Percentiles rank a stretch among this genome's conserved stretches.
Conservation (phyloP, 2,888 invertebrate genomes). For the Clanis bilineata region DNA sequence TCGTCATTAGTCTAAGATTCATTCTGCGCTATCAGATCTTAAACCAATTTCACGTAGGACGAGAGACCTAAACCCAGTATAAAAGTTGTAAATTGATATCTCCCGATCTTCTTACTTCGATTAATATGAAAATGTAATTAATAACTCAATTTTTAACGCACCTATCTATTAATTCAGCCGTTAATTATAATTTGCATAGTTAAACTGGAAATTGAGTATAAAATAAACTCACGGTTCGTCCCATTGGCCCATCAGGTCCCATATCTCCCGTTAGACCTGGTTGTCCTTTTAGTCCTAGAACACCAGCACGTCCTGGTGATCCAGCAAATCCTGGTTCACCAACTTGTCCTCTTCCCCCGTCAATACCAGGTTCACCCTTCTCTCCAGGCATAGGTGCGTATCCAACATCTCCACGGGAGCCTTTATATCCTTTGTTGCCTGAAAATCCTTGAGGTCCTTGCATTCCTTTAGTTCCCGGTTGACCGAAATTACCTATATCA, state of each 20-base stretch:
- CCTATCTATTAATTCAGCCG: too few species aligned
- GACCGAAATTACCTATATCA: slow-evolving; percentile 84
- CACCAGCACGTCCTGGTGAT: slow-evolving; percentile 74
- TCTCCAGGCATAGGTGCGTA: slow-evolving; percentile 67
- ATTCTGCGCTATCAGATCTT: too few species aligned
- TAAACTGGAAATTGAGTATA: too few species aligned
- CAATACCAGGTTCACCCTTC: slow-evolving; percentile 61
- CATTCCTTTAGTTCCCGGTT: slow-evolving; percentile 72
- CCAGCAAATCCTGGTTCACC: slow-evolving; percentile 84
- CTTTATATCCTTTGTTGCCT: slow-evolving; percentile 83
- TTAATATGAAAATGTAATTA: too few species aligned
- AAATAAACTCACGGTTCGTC: slow-evolving; percentile 70
- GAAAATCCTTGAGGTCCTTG: slow-evolving; percentile 84
- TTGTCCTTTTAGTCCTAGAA: slow-evolving; percentile 64
- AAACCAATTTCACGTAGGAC: too few species aligned
- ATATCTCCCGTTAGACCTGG: slow-evolving; percentile 77
- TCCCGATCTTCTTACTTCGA: too few species aligned
- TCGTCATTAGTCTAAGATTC: too few species aligned
- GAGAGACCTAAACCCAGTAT: too few species aligned
- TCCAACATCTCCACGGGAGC: slow-evolving; percentile 74
- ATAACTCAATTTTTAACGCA: too few species aligned
- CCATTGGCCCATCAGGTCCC: slow-evolving; percentile 82
- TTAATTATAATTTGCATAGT: too few species aligned
- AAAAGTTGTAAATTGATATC: too few species aligned
- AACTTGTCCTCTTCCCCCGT: slow-evolving; percentile 74